Conservation (phyloP, 2,888 invertebrate species). For the Agonum fuliginosum region DNA sequence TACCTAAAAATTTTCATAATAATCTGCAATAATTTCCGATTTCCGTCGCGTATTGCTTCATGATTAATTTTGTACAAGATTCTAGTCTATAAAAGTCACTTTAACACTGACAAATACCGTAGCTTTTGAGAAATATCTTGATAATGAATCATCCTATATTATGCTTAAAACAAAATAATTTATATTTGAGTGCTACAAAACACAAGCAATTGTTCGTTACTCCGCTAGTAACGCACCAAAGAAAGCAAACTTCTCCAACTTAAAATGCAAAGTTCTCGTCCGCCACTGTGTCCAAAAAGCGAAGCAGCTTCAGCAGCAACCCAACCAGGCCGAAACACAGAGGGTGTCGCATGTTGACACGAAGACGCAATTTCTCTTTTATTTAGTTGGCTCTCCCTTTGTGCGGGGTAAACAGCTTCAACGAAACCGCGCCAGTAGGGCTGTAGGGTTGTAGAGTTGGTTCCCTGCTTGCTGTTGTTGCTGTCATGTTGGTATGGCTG, state of each 20-base stretch:
- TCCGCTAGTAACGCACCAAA: neutral
- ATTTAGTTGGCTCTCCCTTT: constrained; percentile 38
- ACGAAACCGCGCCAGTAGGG: neutral
- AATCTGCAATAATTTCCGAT: too few relatives aligned
- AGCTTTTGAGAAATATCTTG: too few relatives aligned
- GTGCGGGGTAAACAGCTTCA: constrained; percentile 28
- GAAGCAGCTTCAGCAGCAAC: neutral
- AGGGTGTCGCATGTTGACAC: constrained; percentile 37
- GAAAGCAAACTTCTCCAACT: neutral
- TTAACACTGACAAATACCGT: too few relatives aligned
- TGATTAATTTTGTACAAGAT: too few relatives aligned
- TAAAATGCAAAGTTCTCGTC: neutral
- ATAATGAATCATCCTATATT: too few relatives aligned
- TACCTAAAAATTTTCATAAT: too few relatives aligned
- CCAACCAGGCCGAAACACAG: constrained; percentile 2
- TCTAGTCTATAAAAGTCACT: too few relatives aligned
- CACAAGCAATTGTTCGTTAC: neutral
- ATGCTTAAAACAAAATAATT: neutral
- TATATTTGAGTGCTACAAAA: neutral
- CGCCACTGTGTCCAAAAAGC: neutral
- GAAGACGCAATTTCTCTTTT: constrained; percentile 53
- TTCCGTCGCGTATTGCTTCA: too few relatives aligned
- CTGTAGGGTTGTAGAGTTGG: too few relatives aligned
- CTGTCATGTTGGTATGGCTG: constrained; percentile 11
- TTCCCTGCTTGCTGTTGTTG: too few relatives aligned